These are phyloP conservation scores for Mellivora capensis DNA, from an alignment of 2,113 vertebrate genomes.

Conservation along the genomic window DNA sequence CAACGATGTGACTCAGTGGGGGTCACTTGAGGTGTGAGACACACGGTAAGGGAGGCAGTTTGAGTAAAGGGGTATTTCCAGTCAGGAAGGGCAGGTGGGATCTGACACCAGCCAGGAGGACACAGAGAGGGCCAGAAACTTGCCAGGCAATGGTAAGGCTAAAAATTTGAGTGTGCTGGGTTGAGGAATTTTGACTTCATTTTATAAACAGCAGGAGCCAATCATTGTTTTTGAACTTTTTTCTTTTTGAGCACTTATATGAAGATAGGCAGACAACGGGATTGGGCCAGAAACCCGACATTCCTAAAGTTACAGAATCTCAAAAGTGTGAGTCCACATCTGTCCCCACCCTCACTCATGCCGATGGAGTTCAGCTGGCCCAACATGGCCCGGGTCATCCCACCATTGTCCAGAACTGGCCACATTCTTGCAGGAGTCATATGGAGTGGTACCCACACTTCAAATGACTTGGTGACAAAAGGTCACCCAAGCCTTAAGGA, in stretches of 20 bases:
- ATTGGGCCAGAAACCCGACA: neutral
- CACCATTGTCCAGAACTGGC: neutral
- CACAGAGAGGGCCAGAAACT: neutral
- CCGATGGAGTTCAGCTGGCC: rapidly evolving
- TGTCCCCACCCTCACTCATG: neutral
- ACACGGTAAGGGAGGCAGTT: neutral
- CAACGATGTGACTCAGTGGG: neutral
- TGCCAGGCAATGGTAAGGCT: no score
- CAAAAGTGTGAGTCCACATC: rapidly evolving
- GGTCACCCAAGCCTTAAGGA: neutral
- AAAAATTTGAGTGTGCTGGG: rapidly evolving
- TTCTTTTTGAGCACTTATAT: neutral
- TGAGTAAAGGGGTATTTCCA: neutral
- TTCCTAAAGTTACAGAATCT: no score
- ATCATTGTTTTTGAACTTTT: neutral
- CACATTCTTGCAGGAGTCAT: rapidly evolving
- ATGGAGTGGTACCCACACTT: neutral
- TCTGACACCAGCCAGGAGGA: neutral
- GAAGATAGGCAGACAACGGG: neutral
- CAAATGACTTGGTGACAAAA: rapidly evolving
- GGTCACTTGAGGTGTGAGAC: neutral
- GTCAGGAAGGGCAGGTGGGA: neutral
- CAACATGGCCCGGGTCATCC: rapidly evolving
- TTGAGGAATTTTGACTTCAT: neutral
- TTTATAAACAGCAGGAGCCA: neutral